These are phyloP conservation scores for Rhombomys opimus DNA, from an alignment of 2,113 vertebrate species.

Conservation along the genomic window DNA sequence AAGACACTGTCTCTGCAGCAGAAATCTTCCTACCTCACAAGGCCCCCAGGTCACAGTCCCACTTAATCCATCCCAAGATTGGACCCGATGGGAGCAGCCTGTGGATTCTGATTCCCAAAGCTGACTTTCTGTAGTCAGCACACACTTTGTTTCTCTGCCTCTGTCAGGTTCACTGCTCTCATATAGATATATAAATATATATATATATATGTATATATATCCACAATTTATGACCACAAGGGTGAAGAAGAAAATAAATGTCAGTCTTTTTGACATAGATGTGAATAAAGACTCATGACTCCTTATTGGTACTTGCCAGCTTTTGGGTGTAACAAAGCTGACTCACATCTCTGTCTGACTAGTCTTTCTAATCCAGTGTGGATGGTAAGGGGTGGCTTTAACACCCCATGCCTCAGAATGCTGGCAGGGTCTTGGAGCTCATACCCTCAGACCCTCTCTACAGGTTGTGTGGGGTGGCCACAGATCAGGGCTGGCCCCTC, in stretches of 20 bases:
- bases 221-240: too few relatives aligned
- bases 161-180: too few relatives aligned
- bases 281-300: background rate
- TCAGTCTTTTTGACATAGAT: background rate
- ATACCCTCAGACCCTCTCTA: background rate
- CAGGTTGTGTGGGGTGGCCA: background rate
- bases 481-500: background rate
- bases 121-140: background rate
- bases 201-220: too few relatives aligned
- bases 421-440: too few relatives aligned
- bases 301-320: background rate
- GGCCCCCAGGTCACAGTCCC: background rate
- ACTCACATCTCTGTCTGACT: background rate
- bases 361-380: background rate
- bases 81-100: background rate
- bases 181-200: background rate
- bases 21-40: too few relatives aligned
- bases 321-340: background rate
- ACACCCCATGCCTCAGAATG: rapidly evolving
- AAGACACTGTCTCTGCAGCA: background rate
- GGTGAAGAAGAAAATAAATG: too few relatives aligned
- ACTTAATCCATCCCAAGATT: background rate
- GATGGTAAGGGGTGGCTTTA: background rate
- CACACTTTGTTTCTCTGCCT: background rate
- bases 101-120: background rate